These are phyloP conservation scores for Hipposideros larvatus DNA, from an alignment of 2,797 vertebrate genomes.

Conservation along the genomic window DNA sequence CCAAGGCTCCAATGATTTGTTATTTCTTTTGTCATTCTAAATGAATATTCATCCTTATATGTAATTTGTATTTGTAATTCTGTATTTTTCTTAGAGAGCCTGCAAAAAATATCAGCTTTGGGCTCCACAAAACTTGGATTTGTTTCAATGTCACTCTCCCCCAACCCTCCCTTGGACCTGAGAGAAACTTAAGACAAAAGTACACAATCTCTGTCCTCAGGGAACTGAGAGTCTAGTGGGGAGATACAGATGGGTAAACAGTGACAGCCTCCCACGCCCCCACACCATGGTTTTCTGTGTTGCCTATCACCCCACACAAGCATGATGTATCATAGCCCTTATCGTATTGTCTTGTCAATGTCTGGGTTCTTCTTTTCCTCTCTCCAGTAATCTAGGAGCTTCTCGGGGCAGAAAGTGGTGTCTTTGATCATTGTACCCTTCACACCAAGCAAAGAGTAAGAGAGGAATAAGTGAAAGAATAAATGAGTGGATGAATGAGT, in stretches of 20 bases:
- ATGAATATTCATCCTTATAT: not conserved
- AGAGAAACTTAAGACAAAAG: conserved; percentile 20
- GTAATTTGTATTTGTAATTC: not conserved
- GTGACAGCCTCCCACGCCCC: not conserved
- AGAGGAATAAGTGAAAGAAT: not conserved
- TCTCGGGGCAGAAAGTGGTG: not conserved
- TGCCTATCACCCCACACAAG: not conserved
- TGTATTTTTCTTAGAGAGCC: not conserved
- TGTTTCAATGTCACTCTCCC: not conserved
- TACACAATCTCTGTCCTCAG: not conserved
- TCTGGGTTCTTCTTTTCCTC: not conserved
- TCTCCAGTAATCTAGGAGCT: not conserved
- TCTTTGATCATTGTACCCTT: not conserved
- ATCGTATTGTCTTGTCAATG: not conserved
- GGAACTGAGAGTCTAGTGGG: not conserved
- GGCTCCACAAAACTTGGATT: not conserved
- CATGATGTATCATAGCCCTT: not conserved
- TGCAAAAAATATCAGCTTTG: not conserved
- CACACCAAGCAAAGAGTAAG: not conserved
- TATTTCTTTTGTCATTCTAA: conserved; percentile 27
- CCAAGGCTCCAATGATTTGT: not conserved
- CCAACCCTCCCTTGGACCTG: not conserved
- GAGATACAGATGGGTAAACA: not conserved
- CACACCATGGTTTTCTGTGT: not conserved
- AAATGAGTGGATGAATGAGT: not conserved